Evolutionary conservation across 1,140 invertebrate genomes (phyloP), one percentile per base, ranked within the genome.

Genomic region (Diorhabda carinulata): DNA sequence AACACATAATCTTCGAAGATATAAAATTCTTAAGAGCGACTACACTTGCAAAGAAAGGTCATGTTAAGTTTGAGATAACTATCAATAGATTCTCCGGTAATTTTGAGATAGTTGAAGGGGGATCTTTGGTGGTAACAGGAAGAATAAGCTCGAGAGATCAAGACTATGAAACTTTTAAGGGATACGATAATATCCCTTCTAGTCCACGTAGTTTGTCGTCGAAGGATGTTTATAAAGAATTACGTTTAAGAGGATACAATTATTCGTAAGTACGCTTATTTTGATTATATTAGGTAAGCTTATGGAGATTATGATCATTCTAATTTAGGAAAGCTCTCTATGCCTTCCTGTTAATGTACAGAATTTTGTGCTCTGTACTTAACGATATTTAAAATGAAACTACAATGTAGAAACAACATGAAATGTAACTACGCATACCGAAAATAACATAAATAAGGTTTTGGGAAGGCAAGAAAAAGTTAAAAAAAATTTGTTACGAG

Each of bases 221-320:
- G 1, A 89, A 88, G 66, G 96, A 98, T 78, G 87, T 98, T 64
- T 98, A 98, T 80, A 97, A 97, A 78, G 96, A 98, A 81, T 81
- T 98, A 1, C 86, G 90, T 75, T 84, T 98, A 0, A 86, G 95
- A 75, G 97, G 97, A 1, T 98, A 98, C 78, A 90, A 98, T 70
- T 98, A 98, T 81, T 88, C 86, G 84, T 86, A 77, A 41, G 60
- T 71, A 45, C n/a, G 6, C 25, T 25, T 25, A 25, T 25, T 25
- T 25, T 1, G 25, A 25, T 1, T 25, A 25, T 25, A 25, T 25
- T 25, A 25, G 25, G 25, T 25, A 25, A 25, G 25, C 25, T 25
- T 25, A 25, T 25, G 25, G 1, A 25, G 1, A 25, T 25, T 25
- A 25, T 1, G 0, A 25, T 1, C 25, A 25, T 25, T 25, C 1